Evolutionary conservation across 2,888 invertebrate genomes (phyloP).

Genomic region (Thyatira batis): DNA sequence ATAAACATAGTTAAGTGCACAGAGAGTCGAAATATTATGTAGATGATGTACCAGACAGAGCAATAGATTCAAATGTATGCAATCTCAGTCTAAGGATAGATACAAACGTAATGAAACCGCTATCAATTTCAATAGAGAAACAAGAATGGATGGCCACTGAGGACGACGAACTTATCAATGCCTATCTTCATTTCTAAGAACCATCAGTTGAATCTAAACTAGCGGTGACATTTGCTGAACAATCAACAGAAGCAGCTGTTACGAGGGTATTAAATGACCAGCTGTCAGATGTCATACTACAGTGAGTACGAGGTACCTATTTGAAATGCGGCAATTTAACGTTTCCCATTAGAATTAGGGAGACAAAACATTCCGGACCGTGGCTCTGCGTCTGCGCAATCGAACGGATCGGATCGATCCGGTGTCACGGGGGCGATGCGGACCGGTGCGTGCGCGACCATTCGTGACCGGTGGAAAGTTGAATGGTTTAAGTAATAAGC

Average conservation of each 20-base stretch:
- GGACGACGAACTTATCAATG: neutral
- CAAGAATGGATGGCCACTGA: neutral
- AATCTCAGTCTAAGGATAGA: neutral
- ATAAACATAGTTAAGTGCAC: neutral
- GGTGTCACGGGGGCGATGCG: constrained; percentile 6
- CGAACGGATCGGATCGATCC: constrained; percentile 34
- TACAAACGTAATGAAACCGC: neutral
- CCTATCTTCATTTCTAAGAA: neutral
- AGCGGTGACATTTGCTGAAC: neutral
- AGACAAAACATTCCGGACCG: constrained; percentile 27
- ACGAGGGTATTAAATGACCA: neutral
- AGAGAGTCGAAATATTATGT: neutral
- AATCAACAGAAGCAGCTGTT: neutral
- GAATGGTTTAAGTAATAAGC: constrained; percentile 11
- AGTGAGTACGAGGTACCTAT: constrained; percentile 8
- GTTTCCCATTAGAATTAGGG: constrained; percentile 43
- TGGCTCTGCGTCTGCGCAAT: constrained; percentile 36
- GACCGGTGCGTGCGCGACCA: constrained; percentile 3
- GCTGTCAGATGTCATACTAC: neutral
- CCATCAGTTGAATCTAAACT: neutral
- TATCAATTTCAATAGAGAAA: neutral
- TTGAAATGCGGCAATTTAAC: constrained; percentile 38
- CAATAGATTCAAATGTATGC: neutral
- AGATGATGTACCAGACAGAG: neutral
- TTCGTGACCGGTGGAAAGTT: constrained; percentile 6